Evolutionary conservation across 92 coral and sea anemone species (phyloP).

Genomic region (Phenganax marumi): DNA sequence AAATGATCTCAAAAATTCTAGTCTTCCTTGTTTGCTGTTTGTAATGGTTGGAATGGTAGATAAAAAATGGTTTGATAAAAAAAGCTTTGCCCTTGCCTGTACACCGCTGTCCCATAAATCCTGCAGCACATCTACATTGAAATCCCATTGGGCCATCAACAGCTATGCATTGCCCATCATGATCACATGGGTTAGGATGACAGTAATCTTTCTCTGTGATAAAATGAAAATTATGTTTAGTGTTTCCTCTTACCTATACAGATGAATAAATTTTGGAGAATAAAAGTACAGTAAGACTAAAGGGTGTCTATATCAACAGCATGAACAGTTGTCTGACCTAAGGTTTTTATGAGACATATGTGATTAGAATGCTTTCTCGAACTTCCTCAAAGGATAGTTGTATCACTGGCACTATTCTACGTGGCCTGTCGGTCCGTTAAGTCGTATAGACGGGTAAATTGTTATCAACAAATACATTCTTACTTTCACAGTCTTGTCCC

Average conservation of each 20-base stretch:
- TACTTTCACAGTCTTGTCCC: conserved; percentile 83
- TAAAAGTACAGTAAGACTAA: neutral
- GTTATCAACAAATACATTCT: neutral
- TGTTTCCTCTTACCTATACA: too few relatives aligned
- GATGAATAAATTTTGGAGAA: neutral
- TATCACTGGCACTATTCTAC: too few relatives aligned
- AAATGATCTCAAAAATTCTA: too few relatives aligned
- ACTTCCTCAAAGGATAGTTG: too few relatives aligned
- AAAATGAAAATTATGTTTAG: neutral
- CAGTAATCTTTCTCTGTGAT: conserved; percentile 80
- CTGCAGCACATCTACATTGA: conserved; percentile 80
- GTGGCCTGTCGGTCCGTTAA: too few relatives aligned
- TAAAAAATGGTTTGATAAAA: neutral
- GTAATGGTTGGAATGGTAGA: too few relatives aligned
- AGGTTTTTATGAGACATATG: too few relatives aligned
- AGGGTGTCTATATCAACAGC: too few relatives aligned
- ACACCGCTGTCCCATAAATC: conserved; percentile 82
- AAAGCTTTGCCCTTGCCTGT: conserved; percentile 52
- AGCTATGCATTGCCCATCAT: conserved; percentile 74
- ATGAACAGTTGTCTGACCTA: too few relatives aligned
- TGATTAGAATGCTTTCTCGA: too few relatives aligned
- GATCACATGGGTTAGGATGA: conserved; percentile 88
- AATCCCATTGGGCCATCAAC: conserved; percentile 81
- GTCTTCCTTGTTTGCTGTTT: too few relatives aligned
- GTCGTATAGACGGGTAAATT: too few relatives aligned